Evolutionary conservation across 2,113 vertebrate genomes (phyloP).

Genomic region (Trogon melanurus): DNA sequence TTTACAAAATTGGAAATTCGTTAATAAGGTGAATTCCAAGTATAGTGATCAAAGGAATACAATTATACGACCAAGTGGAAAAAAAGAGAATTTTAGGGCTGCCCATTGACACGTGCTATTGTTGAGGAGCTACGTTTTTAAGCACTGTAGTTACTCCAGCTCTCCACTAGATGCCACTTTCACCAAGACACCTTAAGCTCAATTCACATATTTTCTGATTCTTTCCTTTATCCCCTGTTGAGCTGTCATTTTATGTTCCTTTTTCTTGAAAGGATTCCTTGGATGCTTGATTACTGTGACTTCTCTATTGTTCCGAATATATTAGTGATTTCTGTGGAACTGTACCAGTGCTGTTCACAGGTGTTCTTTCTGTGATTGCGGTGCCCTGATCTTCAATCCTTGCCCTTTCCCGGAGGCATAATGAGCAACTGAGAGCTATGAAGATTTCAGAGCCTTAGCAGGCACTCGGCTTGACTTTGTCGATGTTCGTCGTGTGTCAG

Average conservation of each 20-base stretch:
- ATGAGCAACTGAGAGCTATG: not conserved
- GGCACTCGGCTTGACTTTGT: not conserved
- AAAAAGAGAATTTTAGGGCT: not conserved
- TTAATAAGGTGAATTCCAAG: not conserved
- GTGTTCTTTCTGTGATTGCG: not conserved
- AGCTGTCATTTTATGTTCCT: not conserved
- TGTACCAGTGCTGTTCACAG: not conserved
- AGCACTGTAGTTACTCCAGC: not conserved
- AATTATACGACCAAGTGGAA: not conserved
- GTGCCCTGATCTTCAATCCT: not conserved
- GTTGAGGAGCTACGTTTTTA: not conserved
- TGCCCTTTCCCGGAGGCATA: not conserved
- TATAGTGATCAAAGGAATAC: not conserved
- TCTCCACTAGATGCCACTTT: conserved; percentile 4
- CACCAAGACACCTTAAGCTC: not conserved
- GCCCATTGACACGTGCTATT: not conserved
- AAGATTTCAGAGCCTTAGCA: not conserved
- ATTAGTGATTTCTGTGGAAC: not conserved
- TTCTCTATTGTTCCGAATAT: not conserved
- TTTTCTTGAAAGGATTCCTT: not conserved
- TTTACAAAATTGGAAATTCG: not conserved
- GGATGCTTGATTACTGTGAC: not conserved
- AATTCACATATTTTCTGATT: not conserved
- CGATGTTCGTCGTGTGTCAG: not conserved
- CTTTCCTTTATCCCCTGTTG: not conserved